Conservation (phyloP, 1,140 invertebrate species). For the Whitmania pigra region DNA sequence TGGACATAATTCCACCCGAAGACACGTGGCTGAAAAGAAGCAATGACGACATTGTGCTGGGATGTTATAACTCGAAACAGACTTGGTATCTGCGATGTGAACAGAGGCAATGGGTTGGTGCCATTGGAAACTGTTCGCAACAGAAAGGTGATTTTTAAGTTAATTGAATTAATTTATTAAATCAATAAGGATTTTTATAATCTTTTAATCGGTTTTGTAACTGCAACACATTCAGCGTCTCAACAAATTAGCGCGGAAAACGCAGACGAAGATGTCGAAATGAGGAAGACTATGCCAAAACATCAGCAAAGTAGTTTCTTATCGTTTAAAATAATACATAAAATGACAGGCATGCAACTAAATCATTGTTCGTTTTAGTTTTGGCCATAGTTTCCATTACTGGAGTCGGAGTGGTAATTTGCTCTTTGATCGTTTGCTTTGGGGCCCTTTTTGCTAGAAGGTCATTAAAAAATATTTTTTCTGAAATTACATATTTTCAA, state of each 20-base stretch:
- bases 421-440: conserved; percentile 1
- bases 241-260: not conserved
- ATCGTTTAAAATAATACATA: not conserved
- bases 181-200: not conserved
- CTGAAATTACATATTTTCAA: too few species aligned
- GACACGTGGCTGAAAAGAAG: conserved; percentile 11
- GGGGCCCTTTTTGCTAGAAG: conserved; percentile 8
- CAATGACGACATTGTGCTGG: conserved; percentile 6
- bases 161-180: not conserved
- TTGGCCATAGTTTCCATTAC: conserved; percentile 5
- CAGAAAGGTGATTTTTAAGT: not conserved
- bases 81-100: conserved; percentile 10
- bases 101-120: not conserved
- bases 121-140: conserved; percentile 13
- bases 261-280: not conserved
- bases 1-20: conserved; percentile 12
- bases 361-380: not conserved
- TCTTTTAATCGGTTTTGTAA: not conserved
- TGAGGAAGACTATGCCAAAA: too few species aligned
- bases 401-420: not conserved
- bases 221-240: not conserved
- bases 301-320: not conserved
- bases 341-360: not conserved
- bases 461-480: not conserved
- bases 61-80: conserved; percentile 8